Conservation (phyloP, 2,797 vertebrate species). For the Furcifer pardalis region DNA sequence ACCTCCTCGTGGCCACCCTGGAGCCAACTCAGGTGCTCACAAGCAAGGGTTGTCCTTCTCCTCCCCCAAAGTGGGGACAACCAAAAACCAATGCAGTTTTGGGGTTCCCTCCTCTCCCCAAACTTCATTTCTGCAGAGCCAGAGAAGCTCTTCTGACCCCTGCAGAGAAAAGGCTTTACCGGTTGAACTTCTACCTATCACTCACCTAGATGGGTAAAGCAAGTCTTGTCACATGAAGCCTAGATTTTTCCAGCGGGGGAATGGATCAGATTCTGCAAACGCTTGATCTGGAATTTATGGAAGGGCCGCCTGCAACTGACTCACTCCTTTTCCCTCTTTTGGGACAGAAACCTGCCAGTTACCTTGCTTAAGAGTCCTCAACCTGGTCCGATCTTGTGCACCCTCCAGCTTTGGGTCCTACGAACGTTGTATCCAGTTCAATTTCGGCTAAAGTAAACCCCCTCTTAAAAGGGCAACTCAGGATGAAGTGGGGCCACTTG, state of each 20-base stretch:
- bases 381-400: background rate
- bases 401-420: background rate
- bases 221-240: background rate
- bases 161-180: background rate
- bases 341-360: background rate
- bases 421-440: no score
- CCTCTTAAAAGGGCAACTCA: conserved; percentile 32
- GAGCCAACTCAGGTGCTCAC: background rate
- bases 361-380: background rate
- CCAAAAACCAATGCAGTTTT: background rate
- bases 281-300: background rate
- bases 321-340: background rate
- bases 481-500: background rate
- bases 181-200: background rate
- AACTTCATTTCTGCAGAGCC: no score
- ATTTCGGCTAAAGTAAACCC: background rate
- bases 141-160: background rate
- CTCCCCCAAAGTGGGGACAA: no score
- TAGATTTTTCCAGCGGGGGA: background rate
- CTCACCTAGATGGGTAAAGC: background rate
- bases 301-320: no score
- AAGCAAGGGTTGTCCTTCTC: no score
- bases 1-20: background rate
- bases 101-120: background rate
- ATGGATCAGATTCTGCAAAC: background rate